Percentiles rank a stretch among this genome's conserved stretches.
Evolutionary conservation across 30 jellyfish, hydroid and myxozoan species (phyloP).

Genomic region (Turritopsis dohrnii): DNA sequence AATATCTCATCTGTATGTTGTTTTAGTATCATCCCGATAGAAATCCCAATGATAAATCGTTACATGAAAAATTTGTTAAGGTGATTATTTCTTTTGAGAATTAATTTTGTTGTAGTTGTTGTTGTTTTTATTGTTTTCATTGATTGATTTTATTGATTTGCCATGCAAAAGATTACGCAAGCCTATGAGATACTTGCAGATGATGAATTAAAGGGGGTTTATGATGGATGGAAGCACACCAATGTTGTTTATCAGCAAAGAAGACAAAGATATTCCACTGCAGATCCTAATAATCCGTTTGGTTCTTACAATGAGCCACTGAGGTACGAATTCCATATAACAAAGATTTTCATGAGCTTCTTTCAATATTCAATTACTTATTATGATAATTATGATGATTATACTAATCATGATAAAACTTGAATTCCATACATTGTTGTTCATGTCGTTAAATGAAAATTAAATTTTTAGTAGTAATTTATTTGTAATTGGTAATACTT

Average conservation of each 20-base stretch:
- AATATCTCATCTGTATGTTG: background rate
- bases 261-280: background rate
- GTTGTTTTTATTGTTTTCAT: background rate
- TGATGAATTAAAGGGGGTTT: background rate
- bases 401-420: too few species aligned
- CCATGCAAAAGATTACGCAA: background rate
- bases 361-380: background rate
- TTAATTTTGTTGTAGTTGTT: background rate
- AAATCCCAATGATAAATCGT: slow-evolving; percentile 13
- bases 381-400: too few species aligned
- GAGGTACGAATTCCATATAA: too few species aligned
- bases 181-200: slow-evolving; percentile 10
- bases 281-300: background rate
- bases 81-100: background rate
- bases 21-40: slow-evolving; percentile 25
- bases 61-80: slow-evolving; percentile 28
- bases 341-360: background rate
- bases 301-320: slow-evolving; percentile 3
- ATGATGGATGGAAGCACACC: background rate
- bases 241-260: slow-evolving; percentile 13
- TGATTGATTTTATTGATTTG: background rate
- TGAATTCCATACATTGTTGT: too few species aligned
- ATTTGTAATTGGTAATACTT: too few species aligned
- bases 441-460: too few species aligned
- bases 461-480: too few species aligned